Evolutionary conservation across 2,113 vertebrate genomes (phyloP).

Genomic region (Oreotrochilus melanogaster): DNA sequence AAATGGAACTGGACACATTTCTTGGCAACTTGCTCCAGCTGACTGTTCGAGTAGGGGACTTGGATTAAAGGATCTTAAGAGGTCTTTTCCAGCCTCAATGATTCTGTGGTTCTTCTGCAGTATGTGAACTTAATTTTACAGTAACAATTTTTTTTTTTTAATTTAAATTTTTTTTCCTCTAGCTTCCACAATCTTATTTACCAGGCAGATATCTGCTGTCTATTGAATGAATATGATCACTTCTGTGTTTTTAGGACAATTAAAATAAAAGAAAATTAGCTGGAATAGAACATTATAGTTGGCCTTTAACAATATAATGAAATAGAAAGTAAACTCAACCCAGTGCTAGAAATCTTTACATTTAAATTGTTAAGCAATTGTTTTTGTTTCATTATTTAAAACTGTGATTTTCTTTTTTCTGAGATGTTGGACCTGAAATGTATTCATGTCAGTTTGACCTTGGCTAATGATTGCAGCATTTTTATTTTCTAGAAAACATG

Average conservation of each 20-base stretch:
- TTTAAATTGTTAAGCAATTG: background rate
- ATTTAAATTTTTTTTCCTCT: background rate
- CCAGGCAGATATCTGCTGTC: background rate
- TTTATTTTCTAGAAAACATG: conserved; percentile 12
- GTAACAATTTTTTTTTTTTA: background rate
- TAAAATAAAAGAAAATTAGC: background rate
- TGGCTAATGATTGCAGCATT: background rate
- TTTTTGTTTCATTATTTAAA: background rate
- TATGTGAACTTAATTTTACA: background rate
- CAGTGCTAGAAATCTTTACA: background rate
- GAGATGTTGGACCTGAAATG: background rate
- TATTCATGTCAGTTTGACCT: conserved; percentile 16
- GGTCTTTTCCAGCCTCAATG: background rate
- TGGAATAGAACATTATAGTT: background rate
- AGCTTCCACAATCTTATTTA: background rate
- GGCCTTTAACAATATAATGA: background rate
- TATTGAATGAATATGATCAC: background rate
- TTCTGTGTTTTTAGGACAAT: background rate
- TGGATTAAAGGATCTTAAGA: background rate
- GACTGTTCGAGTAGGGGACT: background rate
- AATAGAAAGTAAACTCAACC: background rate
- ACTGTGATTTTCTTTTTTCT: background rate
- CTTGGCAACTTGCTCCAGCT: background rate
- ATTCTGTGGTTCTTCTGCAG: background rate
- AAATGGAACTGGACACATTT: background rate